phyloP scores from a whole-genome alignment of 2,888 invertebrate genomes.

The Agelastica alni region DNA sequence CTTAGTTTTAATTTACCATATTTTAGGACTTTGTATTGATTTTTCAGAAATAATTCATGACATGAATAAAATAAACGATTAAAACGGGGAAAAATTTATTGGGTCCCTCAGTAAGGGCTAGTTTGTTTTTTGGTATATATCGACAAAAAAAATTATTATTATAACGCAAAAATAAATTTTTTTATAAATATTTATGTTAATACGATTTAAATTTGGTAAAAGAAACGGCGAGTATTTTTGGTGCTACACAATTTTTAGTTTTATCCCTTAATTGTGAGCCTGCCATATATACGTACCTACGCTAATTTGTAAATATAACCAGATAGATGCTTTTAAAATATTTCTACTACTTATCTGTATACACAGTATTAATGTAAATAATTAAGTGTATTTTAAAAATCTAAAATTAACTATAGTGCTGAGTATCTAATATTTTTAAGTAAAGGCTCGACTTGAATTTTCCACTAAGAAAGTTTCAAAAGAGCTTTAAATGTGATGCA shows the following conservation, averaged over 20 bases:
- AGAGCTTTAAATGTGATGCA: slow-evolving; percentile 43
- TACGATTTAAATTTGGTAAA: neutral
- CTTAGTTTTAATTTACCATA: too few relatives aligned
- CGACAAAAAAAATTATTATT: too few relatives aligned
- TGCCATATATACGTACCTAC: slow-evolving; percentile 53
- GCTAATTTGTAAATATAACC: slow-evolving; percentile 49
- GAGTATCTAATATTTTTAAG: slow-evolving; percentile 22
- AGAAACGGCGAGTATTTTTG: too few relatives aligned
- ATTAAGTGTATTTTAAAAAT: slow-evolving; percentile 45
- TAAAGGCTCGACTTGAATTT: slow-evolving; percentile 33
- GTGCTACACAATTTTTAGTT: slow-evolving; percentile 12
- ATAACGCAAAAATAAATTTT: too few relatives aligned
- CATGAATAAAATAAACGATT: too few relatives aligned
- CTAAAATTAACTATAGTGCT: slow-evolving; percentile 21
- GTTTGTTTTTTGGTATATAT: too few relatives aligned
- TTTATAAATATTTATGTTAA: neutral
- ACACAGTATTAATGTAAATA: slow-evolving; percentile 49
- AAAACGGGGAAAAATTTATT: too few relatives aligned
- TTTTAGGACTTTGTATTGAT: too few relatives aligned
- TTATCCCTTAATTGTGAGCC: slow-evolving; percentile 46
- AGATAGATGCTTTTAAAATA: slow-evolving; percentile 47
- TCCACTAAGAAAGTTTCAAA: slow-evolving; percentile 30
- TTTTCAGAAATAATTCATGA: too few relatives aligned
- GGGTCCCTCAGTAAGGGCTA: too few relatives aligned
- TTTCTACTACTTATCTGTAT: slow-evolving; percentile 49